These are phyloP conservation scores for Drosophila bocqueti DNA, from an alignment of 1,140 invertebrate species.

Conservation along the genomic window DNA sequence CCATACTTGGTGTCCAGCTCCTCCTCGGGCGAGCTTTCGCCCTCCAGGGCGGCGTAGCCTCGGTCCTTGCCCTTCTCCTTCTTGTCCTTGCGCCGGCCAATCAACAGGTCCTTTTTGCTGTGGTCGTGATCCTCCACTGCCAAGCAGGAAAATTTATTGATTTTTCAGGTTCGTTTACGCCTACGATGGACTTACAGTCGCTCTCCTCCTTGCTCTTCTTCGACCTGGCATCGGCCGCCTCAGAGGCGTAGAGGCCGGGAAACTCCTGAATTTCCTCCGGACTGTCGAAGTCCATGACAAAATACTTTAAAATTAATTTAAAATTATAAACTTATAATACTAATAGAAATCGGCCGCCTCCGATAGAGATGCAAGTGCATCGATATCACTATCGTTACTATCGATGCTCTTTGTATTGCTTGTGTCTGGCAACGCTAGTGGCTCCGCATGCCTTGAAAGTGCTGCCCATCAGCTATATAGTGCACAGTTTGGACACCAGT, in stretches of 20 bases:
- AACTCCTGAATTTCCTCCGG: slow-evolving; percentile 94
- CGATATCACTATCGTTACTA: no score
- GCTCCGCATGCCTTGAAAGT: no score
- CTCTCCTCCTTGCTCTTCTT: slow-evolving; percentile 90
- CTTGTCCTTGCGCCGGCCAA: slow-evolving; percentile 91
- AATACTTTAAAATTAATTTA: slow-evolving; percentile 20
- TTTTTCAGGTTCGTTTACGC: slow-evolving; percentile 31
- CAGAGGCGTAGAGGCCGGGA: slow-evolving; percentile 93
- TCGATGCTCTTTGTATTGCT: no score
- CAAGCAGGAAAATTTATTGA: slow-evolving; percentile 19
- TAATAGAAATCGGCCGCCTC: not conserved
- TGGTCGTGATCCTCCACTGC: slow-evolving; percentile 91
- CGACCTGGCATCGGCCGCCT: slow-evolving; percentile 88
- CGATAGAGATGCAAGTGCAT: not conserved
- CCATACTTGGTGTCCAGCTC: slow-evolving; percentile 93
- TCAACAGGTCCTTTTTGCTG: slow-evolving; percentile 91
- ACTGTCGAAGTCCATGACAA: slow-evolving; percentile 94
- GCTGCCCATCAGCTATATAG: no score
- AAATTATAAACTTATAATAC: slow-evolving; percentile 6
- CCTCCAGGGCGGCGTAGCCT: slow-evolving; percentile 95
- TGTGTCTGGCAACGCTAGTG: no score
- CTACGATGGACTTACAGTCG: slow-evolving; percentile 89
- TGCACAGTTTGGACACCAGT: no score
- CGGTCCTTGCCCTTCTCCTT: slow-evolving; percentile 93
- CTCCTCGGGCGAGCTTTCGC: slow-evolving; percentile 96